phyloP scores from a whole-genome alignment of 2,113 vertebrate species.

The Lasiurus cinereus region DNA sequence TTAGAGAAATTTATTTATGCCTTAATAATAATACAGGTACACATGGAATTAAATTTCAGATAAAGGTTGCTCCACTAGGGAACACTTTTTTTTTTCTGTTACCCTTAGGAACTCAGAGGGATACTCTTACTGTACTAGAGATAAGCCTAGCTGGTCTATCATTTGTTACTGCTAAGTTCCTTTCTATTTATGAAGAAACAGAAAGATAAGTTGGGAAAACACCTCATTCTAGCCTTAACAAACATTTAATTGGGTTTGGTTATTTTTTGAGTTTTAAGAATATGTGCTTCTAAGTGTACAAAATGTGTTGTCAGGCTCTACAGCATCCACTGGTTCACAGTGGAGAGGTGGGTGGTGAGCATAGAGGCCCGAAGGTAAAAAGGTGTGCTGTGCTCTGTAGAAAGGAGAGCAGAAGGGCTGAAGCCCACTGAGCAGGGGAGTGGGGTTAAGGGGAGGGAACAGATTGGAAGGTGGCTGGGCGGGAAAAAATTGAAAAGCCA shows the following conservation, averaged over 20 bases:
- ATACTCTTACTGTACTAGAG: background rate
- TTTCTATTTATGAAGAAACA: background rate
- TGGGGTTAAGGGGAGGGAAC: background rate
- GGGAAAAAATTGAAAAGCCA: background rate
- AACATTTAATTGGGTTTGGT: background rate
- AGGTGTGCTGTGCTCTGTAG: background rate
- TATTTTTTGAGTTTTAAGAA: constrained; percentile 43
- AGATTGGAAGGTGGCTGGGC: background rate
- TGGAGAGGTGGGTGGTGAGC: background rate
- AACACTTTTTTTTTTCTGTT: background rate
- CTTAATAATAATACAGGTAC: background rate
- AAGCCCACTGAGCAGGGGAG: background rate
- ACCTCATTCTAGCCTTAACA: background rate
- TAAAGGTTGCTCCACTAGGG: background rate
- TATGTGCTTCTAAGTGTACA: background rate
- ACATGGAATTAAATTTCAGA: constrained; percentile 11
- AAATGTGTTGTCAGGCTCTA: background rate
- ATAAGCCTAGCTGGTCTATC: background rate
- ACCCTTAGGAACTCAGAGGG: background rate
- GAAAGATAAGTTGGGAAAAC: background rate
- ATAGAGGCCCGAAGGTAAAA: background rate
- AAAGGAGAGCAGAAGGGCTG: background rate
- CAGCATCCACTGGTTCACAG: background rate
- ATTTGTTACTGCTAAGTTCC: background rate
- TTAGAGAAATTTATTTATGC: background rate